Base-by-base conservation (phyloP, 2,888 invertebrate species). In the Drosophila atripex region DNA sequence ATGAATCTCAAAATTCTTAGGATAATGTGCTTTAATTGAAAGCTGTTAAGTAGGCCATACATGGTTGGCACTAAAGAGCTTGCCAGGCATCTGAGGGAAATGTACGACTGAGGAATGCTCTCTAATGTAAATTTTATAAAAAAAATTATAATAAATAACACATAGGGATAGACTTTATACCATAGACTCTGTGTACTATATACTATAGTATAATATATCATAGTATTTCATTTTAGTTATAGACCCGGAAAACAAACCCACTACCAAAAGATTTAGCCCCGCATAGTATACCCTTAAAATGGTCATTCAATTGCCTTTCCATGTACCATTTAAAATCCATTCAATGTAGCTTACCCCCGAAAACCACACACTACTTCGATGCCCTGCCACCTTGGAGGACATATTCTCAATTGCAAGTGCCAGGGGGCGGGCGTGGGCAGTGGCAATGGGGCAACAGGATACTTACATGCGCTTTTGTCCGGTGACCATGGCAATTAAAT, bases 391-490 rank as follows among this genome's bases (percentile, higher is more conserved):
- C 85, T 86, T 76, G 55, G 55, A 49, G 60, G 46, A 54, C 65
- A 59, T 63, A 69, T 50, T 59, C 70, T 64, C 35, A 30, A 46
- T 51, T 41, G 55, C 6, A 18, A n/a, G 32, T 45, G 50, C 23
- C n/a, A 16, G n/a, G 41, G 46, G 16, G 35, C 41, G 28, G 43
- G 25, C 28, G 28, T 28, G 16, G 54, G 9, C 1, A 49, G 25
- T 18, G 35, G 30, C 41, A 50, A 49, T 57, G 41, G 38, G 43
- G 11, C 46, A 30, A 39, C 47, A 69, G 53, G 50, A 72, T 77
- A 89, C 90, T 90, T 90, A 92, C 92, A 91, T 92, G 88, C 89
- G 90, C 84, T 91, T 91, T 78, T 91, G 91, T 88, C 92, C 91
- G 58, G 90, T 90, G 75, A 85, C 87, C 85, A 90, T 80, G 75